phyloP scores from a whole-genome alignment of 2,113 vertebrate species.

The Emydocephalus ijimae region DNA sequence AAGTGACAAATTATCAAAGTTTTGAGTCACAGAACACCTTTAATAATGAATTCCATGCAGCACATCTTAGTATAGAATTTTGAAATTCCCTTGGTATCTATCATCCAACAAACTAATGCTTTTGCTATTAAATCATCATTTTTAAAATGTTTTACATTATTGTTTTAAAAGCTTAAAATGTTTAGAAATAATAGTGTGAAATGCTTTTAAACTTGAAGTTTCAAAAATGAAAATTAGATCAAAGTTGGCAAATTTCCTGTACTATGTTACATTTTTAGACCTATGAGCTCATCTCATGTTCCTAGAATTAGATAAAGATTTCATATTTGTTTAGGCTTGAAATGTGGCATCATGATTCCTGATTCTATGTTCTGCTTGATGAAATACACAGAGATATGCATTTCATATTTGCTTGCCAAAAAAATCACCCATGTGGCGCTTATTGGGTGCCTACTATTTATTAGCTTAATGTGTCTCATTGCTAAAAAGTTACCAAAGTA shows the following conservation, averaged over 20 bases:
- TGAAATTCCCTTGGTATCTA: background rate
- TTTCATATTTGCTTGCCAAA: background rate
- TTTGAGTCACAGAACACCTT: background rate
- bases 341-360: background rate
- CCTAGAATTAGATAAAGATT: background rate
- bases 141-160: background rate
- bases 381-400: background rate
- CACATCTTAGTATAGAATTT: background rate
- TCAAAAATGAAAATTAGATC: background rate
- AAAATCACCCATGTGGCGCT: background rate
- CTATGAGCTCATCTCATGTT: background rate
- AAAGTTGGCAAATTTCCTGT: background rate
- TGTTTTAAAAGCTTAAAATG: background rate
- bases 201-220: background rate
- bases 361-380: background rate
- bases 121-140: background rate
- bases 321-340: background rate
- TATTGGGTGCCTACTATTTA: slow-evolving; percentile 19
- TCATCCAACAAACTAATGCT: background rate
- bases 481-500: slow-evolving; percentile 51
- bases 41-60: background rate
- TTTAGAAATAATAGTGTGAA: background rate
- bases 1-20: background rate
- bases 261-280: background rate
- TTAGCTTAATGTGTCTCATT: background rate